These are phyloP conservation scores for Diglossa brunneiventris DNA, from an alignment of 2,113 vertebrate genomes.

Conservation along the genomic window DNA sequence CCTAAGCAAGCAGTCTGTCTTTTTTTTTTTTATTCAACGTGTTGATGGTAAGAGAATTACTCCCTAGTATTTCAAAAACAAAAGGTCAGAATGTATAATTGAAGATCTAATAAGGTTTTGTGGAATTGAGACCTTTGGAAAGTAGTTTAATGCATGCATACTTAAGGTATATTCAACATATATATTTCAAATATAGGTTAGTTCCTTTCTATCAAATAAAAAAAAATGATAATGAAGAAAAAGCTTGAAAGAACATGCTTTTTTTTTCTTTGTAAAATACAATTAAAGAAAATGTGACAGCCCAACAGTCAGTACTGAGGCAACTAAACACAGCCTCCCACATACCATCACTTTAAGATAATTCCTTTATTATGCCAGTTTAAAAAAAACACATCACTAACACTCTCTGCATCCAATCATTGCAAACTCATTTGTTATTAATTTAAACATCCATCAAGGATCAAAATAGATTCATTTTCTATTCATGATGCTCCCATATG, in stretches of 20 bases:
- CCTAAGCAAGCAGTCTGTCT: background rate
- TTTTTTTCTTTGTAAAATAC: background rate
- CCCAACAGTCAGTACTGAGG: background rate
- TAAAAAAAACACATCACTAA: background rate
- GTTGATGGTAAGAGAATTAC: background rate
- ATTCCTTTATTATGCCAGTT: background rate
- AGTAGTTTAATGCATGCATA: background rate
- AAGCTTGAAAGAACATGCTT: background rate
- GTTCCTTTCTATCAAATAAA: background rate
- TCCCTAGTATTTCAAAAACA: background rate
- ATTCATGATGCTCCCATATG: constrained; percentile 54
- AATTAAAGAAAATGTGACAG: background rate
- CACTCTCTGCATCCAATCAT: constrained; percentile 34
- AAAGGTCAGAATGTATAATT: background rate
- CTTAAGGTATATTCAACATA: background rate
- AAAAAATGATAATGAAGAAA: background rate
- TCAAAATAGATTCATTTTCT: constrained; percentile 66
- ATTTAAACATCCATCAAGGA: constrained; percentile 61
- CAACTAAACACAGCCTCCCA: background rate
- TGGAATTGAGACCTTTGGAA: background rate
- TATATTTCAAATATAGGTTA: background rate
- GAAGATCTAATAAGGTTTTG: background rate
- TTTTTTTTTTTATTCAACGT: background rate
- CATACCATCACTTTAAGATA: background rate
- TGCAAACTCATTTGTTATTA: constrained; percentile 58